Percentiles rank a stretch among this genome's conserved stretches.
Evolutionary conservation across 1,140 invertebrate genomes (phyloP).

Genomic region (Ephestia elutella): DNA sequence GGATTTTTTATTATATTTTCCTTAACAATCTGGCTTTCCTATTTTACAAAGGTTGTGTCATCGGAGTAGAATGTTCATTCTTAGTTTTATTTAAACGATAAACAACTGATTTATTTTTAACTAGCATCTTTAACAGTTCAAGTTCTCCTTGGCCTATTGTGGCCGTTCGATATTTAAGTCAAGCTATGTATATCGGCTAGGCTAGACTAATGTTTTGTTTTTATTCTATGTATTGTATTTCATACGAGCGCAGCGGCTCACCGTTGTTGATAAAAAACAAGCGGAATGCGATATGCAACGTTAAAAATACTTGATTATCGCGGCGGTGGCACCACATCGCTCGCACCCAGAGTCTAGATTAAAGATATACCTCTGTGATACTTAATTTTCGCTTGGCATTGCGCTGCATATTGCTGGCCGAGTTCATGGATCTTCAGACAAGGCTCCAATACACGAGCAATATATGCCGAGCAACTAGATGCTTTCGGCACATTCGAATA

Average conservation of each 20-base stretch:
- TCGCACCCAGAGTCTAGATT: slow-evolving; percentile 16
- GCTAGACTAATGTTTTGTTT: slow-evolving; percentile 14
- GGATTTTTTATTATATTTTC: too few species aligned
- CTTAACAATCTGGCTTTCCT: too few species aligned
- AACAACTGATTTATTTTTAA: too few species aligned
- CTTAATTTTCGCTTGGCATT: slow-evolving; percentile 7
- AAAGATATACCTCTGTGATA: neutral
- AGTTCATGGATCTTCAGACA: slow-evolving; percentile 15
- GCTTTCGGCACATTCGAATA: slow-evolving; percentile 53
- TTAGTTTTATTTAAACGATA: too few species aligned
- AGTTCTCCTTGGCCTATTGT: too few species aligned
- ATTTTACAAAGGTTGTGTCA: too few species aligned
- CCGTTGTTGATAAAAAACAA: slow-evolving; percentile 25
- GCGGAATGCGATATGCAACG: slow-evolving; percentile 36
- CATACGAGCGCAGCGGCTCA: slow-evolving; percentile 17
- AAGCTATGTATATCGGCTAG: too few species aligned
- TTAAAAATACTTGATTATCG: slow-evolving; percentile 46
- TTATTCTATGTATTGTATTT: slow-evolving; percentile 21
- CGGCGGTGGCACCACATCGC: slow-evolving; percentile 22
- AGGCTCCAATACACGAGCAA: slow-evolving; percentile 30
- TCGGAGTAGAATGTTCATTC: too few species aligned
- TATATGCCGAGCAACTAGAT: slow-evolving; percentile 33
- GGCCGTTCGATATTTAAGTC: too few species aligned
- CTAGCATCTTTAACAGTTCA: too few species aligned
- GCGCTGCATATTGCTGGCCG: slow-evolving; percentile 35